Conservation (phyloP, 2,113 vertebrate genomes). For the Phylloscopus trochilus region DNA sequence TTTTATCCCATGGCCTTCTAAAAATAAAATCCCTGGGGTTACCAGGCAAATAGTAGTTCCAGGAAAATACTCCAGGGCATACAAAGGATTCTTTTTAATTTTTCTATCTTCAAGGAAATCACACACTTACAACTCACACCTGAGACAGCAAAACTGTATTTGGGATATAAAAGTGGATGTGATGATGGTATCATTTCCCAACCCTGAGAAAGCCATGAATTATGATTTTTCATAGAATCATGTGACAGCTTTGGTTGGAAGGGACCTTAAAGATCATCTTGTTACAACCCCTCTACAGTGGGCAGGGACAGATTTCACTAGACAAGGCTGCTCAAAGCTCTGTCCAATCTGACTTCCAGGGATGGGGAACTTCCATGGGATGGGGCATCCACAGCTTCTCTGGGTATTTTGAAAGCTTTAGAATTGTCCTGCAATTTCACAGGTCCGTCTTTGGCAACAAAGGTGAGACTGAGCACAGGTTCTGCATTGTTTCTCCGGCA, state of each 20-base stretch:
- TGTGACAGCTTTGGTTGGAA: neutral
- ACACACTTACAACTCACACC: neutral
- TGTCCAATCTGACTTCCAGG: neutral
- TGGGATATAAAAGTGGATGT: neutral
- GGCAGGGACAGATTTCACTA: neutral
- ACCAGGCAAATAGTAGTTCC: neutral
- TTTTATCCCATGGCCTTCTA: neutral
- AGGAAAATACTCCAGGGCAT: conserved; percentile 16
- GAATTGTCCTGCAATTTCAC: neutral
- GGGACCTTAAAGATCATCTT: neutral
- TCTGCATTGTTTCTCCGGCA: neutral
- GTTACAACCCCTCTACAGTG: neutral
- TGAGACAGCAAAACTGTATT: conserved; percentile 1
- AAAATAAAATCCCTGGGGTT: conserved; percentile 45
- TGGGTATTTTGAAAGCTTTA: neutral
- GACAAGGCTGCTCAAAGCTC: neutral
- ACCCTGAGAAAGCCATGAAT: neutral
- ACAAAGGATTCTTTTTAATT: neutral
- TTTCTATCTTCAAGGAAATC: conserved; percentile 21
- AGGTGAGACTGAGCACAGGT: neutral
- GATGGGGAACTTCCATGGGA: neutral
- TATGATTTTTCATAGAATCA: neutral
- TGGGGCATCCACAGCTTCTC: neutral
- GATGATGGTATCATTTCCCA: neutral
- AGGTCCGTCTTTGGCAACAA: neutral